Base-by-base conservation (phyloP, 2,888 invertebrate genomes). In the Dolichomitus sp. region DNA sequence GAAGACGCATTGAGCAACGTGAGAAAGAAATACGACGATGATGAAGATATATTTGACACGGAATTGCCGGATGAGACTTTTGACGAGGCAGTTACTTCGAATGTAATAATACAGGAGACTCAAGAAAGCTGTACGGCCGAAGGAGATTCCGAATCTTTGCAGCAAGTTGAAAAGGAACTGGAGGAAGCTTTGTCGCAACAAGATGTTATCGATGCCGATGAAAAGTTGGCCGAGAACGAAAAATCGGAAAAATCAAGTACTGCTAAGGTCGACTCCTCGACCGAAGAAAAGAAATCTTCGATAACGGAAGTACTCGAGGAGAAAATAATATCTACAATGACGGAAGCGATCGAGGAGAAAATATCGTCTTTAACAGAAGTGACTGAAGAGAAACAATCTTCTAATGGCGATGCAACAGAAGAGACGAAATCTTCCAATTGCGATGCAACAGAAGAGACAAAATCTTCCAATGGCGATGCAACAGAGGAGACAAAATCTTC, bases 121-220 rank as follows among this genome's bases (percentile, higher is more conserved):
- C 80, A 61, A 17, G 80, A 80, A 11, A 61, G 40, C 17, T 48
- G 30, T 14, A 61, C 45, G 14, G 33, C 11, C n/a, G 61, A 50
- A 4, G 45, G 14, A 7, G 30, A 37, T 9, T 9, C 54, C 4
- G 76, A 80, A 48, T 76, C 83, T 0, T 33, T 83, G 19, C 76
- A 80, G 61, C 68, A 83, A n/a, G 76, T 80, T 1, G 73, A 83
- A 40, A 73, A 83, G 40, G 76, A 80, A 12, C 57, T 83, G 0
- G 80, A 73, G 14, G 83, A 83, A 42, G 42, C 80, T 4, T 42
- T 83, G 4, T 80, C 80, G 50, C 77, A 80, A 40, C 27, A 68
- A 12, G 19, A n/a, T 4, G 17, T 33, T 19, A 80, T 69, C 2
- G 72, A 76, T 3, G 69, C 76, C 7, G 11, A 50, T 17, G 14